phyloP scores from a whole-genome alignment of 2,797 vertebrate genomes.

The Smutsia temminckii region DNA sequence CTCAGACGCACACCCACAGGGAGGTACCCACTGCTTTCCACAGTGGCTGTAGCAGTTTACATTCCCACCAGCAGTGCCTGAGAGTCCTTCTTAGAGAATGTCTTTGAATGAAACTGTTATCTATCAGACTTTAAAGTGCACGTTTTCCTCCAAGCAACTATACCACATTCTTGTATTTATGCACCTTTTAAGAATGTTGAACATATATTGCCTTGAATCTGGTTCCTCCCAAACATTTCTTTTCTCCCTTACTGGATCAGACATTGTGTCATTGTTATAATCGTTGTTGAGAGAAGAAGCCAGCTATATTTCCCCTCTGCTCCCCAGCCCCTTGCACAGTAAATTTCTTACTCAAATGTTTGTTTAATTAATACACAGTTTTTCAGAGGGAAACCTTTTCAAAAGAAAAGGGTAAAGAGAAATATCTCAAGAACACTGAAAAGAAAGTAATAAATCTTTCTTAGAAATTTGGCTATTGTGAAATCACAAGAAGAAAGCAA shows the following conservation, averaged over 20 bases:
- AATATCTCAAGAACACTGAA: background rate
- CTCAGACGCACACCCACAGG: background rate
- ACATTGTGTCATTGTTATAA: background rate
- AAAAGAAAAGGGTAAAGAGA: slow-evolving; percentile 1
- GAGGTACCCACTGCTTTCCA: background rate
- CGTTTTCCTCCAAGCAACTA: background rate
- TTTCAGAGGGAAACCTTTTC: background rate
- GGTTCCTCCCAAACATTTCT: background rate
- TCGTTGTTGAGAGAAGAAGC: background rate
- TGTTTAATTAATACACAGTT: slow-evolving; percentile 6
- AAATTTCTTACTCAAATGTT: slow-evolving; percentile 13
- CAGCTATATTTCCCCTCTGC: background rate
- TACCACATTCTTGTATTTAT: background rate
- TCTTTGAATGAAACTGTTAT: background rate
- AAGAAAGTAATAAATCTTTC: background rate
- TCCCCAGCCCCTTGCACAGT: fast-evolving
- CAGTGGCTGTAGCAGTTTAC: background rate
- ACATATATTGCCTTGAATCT: background rate
- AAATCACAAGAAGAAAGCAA: slow-evolving; percentile 28
- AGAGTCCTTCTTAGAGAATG: background rate
- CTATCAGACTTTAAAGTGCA: background rate
- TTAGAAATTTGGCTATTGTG: background rate
- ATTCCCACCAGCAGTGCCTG: background rate
- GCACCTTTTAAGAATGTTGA: background rate
- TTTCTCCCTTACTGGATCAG: background rate